phyloP scores from a whole-genome alignment of 2,888 invertebrate genomes.

The Teleiodes luculella region DNA sequence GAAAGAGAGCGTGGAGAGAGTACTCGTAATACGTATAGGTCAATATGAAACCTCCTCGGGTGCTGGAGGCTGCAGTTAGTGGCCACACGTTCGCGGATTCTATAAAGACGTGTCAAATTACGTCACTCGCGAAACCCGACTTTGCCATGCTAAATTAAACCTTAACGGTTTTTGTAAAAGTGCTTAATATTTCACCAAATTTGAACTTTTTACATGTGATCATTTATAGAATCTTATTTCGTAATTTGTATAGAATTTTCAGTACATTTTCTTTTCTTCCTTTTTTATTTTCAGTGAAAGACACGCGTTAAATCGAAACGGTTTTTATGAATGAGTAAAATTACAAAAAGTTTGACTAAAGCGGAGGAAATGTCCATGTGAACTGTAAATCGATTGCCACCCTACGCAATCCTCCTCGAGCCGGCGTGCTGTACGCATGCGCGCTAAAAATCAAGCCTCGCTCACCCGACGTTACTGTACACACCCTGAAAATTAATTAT shows the following conservation, averaged over 20 bases:
- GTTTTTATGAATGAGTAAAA: no score
- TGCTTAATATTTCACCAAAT: no score
- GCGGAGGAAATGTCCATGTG: constrained; percentile 13
- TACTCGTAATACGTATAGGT: constrained; percentile 77
- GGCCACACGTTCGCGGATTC: constrained; percentile 33
- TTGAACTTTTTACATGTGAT: no score
- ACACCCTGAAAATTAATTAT: constrained; percentile 61
- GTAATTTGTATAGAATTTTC: no score
- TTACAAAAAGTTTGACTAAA: no score
- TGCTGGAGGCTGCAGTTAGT: constrained; percentile 75
- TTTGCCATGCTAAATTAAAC: background rate
- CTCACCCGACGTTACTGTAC: constrained; percentile 49
- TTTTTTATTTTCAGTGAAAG: no score
- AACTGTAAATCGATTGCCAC: constrained; percentile 29
- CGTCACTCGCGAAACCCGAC: constrained; percentile 21
- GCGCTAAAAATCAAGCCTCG: constrained; percentile 43
- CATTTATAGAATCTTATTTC: no score
- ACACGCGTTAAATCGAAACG: no score
- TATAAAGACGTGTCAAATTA: constrained; percentile 30
- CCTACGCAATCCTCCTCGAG: constrained; percentile 54
- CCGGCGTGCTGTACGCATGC: constrained; percentile 54
- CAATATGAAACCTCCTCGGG: constrained; percentile 77
- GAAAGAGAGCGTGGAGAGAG: constrained; percentile 64
- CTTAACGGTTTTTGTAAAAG: no score
- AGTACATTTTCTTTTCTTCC: no score